These are phyloP conservation scores for Girardinichthys multiradiatus DNA, from an alignment of 2,113 vertebrate species.

Conservation along the genomic window DNA sequence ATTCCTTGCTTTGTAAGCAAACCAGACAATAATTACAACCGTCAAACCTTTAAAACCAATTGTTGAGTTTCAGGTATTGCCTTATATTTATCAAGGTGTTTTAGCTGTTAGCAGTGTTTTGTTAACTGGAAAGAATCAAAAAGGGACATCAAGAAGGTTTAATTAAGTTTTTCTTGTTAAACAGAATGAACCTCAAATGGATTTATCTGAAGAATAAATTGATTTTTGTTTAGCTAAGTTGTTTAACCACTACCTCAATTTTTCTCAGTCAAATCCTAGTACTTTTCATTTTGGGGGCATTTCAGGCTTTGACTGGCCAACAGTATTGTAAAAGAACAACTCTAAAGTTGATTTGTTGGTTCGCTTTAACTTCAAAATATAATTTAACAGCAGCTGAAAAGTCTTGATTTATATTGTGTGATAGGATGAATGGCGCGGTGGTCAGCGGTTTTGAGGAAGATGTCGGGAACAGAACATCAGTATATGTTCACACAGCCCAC, in stretches of 20 bases:
- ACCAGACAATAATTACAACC: too few species aligned
- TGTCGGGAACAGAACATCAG: constrained; percentile 88
- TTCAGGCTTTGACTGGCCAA: neutral
- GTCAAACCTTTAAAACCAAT: too few species aligned
- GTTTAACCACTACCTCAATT: neutral
- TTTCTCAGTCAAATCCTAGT: neutral
- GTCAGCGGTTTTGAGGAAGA: constrained; percentile 85
- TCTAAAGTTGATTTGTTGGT: too few species aligned
- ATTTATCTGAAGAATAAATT: too few species aligned
- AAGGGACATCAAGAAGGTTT: neutral
- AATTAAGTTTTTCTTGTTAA: neutral
- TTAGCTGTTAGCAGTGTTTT: neutral
- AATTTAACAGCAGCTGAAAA: neutral
- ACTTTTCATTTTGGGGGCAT: neutral
- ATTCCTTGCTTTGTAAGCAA: too few species aligned
- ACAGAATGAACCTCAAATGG: neutral
- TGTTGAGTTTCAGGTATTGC: too few species aligned
- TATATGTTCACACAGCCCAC: constrained; percentile 89
- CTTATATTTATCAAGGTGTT: too few species aligned
- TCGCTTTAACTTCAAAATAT: too few species aligned
- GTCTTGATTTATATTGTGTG: neutral
- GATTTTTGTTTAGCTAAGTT: too few species aligned
- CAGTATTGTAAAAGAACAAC: neutral
- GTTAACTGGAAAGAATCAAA: neutral
- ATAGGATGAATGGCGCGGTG: constrained; percentile 87